Percentiles rank a stretch among this genome's conserved stretches.
These are phyloP conservation scores for Heliangelus exortis DNA, from an alignment of 2,797 vertebrate genomes.

Conservation along the genomic window DNA sequence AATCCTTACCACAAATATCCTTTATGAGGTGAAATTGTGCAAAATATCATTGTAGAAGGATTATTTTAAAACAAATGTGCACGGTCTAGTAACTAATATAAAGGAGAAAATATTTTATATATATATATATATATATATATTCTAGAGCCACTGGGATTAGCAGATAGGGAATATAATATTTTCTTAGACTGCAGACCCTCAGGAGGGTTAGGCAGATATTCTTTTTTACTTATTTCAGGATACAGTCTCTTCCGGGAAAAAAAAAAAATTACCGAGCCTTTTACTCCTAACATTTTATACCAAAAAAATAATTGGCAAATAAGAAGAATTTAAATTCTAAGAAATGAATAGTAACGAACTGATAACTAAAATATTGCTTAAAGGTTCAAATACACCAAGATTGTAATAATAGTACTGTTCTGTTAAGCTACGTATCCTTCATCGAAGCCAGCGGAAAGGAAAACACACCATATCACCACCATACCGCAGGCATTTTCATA, in stretches of 20 bases:
- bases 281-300: constrained; percentile 58
- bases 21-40: background rate
- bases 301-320: constrained; percentile 54
- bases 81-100: background rate
- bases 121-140: background rate
- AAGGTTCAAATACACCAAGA: constrained; percentile 49
- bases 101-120: background rate
- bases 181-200: constrained; percentile 39
- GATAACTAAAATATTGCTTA: constrained; percentile 62
- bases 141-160: background rate
- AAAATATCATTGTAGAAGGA: background rate
- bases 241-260: constrained; percentile 37
- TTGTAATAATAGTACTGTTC: constrained; percentile 71
- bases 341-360: constrained; percentile 63
- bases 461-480: constrained; percentile 82
- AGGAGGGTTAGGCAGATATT: constrained; percentile 36
- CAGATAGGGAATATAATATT: background rate
- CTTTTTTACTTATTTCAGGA: constrained; percentile 9
- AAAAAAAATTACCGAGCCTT: constrained; percentile 25
- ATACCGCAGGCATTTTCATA: constrained; percentile 83
- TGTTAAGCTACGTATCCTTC: constrained; percentile 73
- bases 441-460: constrained; percentile 71
- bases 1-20: background rate
- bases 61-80: background rate
- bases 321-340: constrained; percentile 58